These are phyloP conservation scores for Caenorhabditis remanei DNA, from an alignment of 1,140 invertebrate species.

Conservation along the genomic window DNA sequence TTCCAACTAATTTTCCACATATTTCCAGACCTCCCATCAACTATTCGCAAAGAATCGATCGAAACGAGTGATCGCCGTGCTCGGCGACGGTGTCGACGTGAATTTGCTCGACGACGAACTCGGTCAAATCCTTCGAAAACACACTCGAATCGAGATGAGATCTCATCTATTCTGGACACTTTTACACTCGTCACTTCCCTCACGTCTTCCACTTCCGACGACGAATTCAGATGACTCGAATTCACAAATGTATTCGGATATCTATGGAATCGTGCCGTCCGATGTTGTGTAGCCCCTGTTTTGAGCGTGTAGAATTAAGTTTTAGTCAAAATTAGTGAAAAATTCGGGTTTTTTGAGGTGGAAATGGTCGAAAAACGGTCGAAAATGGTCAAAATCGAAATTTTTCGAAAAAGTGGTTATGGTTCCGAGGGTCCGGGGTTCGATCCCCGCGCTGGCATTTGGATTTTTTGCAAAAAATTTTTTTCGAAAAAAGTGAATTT, in stretches of 20 bases:
- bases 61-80: constrained; percentile 69
- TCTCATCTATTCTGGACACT: constrained; percentile 68
- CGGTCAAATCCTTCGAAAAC: constrained; percentile 74
- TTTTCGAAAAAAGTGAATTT: too few relatives aligned
- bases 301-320: not conserved
- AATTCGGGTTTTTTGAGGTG: too few relatives aligned
- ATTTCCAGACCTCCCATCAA: constrained; percentile 70
- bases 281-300: constrained; percentile 63
- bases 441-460: too few relatives aligned
- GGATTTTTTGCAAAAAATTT: too few relatives aligned
- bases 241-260: constrained; percentile 69
- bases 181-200: constrained; percentile 62
- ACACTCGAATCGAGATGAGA: constrained; percentile 62
- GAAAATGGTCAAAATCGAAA: too few relatives aligned
- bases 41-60: constrained; percentile 68
- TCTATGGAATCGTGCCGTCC: constrained; percentile 71
- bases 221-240: not conserved
- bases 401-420: too few relatives aligned
- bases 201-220: constrained; percentile 48
- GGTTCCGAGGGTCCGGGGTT: too few relatives aligned
- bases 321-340: too few relatives aligned
- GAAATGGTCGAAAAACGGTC: too few relatives aligned
- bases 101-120: constrained; percentile 72
- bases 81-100: constrained; percentile 65
- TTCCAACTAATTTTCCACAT: not conserved